phyloP scores from a whole-genome alignment of 2,113 vertebrate species.

The Eurypyga helias region DNA sequence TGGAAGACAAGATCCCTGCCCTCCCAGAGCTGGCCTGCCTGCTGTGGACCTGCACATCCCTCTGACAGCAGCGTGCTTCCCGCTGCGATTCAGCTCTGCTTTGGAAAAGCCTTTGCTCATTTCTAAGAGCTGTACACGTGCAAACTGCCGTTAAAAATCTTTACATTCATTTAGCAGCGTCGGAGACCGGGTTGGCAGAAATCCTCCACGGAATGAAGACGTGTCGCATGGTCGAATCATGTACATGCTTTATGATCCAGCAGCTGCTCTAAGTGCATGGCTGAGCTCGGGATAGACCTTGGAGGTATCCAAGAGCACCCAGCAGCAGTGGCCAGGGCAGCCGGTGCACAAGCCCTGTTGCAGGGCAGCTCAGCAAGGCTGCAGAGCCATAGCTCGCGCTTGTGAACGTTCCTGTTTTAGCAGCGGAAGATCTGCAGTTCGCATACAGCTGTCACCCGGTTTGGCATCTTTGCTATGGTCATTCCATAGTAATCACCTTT shows the following conservation, averaged over 20 bases:
- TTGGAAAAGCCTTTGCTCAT: not conserved
- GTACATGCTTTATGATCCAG: fast-evolving
- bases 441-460: not conserved
- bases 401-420: not conserved
- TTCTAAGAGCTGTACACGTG: not conserved
- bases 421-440: no score
- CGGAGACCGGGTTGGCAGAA: not conserved
- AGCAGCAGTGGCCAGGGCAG: not conserved
- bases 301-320: not conserved
- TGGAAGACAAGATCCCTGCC: not conserved
- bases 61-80: not conserved
- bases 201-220: not conserved
- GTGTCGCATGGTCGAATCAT: fast-evolving
- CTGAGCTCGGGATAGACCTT: not conserved
- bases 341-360: not conserved
- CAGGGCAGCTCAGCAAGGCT: not conserved
- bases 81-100: not conserved
- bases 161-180: not conserved
- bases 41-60: not conserved
- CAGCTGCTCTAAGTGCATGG: not conserved
- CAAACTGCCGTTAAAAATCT: not conserved
- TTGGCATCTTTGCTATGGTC: fast-evolving
- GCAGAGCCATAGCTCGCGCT: not conserved
- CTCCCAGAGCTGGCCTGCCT: not conserved
- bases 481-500: not conserved